A percentile compares a stretch with the other conserved stretches of the same genome.
Evolutionary conservation across 2,888 invertebrate species (phyloP).

Genomic region (Cantharis flavilabris): DNA sequence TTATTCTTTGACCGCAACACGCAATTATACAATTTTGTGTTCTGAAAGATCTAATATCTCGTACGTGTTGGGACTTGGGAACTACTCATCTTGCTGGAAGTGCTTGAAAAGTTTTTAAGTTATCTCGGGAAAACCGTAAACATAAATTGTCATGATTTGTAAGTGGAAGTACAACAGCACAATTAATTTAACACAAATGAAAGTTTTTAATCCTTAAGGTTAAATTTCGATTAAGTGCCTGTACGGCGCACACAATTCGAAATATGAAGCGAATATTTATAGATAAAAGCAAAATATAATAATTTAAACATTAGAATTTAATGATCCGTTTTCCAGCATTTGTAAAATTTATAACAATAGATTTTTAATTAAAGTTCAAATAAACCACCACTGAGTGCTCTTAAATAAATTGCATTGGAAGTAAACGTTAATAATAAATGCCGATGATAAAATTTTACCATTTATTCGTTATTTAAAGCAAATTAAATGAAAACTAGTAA

Average conservation of each 20-base stretch:
- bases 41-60: neutral
- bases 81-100: neutral
- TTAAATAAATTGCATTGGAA: neutral
- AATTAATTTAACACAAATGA: neutral
- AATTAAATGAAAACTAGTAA: neutral
- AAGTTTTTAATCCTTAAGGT: neutral
- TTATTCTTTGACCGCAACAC: neutral
- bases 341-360: neutral
- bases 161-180: neutral
- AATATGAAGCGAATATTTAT: too few species aligned
- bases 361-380: neutral
- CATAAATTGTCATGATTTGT: neutral
- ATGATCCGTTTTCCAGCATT: neutral
- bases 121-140: neutral
- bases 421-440: neutral
- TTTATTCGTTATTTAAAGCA: neutral
- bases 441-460: neutral
- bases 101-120: neutral
- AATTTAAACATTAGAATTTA: neutral
- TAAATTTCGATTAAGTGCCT: neutral
- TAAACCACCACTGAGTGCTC: neutral
- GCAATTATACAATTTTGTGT: neutral
- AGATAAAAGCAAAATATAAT: too few species aligned
- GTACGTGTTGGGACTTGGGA: neutral
- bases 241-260: too few species aligned